Conservation (phyloP, 2,888 invertebrate species). For the Coleophora deauratella region DNA sequence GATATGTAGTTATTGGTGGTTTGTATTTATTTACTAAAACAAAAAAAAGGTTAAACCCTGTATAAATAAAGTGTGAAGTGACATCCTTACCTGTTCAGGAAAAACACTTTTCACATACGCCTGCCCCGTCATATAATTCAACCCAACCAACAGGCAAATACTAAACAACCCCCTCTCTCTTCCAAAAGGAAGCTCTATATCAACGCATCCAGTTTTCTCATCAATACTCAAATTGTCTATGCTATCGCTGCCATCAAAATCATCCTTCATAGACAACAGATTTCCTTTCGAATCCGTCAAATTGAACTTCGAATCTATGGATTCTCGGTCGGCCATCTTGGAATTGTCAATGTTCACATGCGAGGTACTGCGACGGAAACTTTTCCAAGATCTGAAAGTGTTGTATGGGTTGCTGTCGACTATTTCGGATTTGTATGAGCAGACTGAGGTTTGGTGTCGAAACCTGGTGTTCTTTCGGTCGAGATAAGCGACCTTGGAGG, state of each 20-base stretch:
- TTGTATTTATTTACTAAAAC: too few relatives aligned
- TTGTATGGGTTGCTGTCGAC: constrained; percentile 47
- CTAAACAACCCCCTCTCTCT: constrained; percentile 74
- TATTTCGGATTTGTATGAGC: constrained; percentile 51
- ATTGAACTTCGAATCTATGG: constrained; percentile 45
- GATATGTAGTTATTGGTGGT: too few relatives aligned
- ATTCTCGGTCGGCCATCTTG: constrained; percentile 34
- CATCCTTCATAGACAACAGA: constrained; percentile 39
- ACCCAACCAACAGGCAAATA: constrained; percentile 79
- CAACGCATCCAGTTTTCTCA: constrained; percentile 57
- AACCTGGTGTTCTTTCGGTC: constrained; percentile 44
- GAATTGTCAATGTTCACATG: constrained; percentile 42
- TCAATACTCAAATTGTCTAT: constrained; percentile 49
- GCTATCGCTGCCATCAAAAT: constrained; percentile 30
- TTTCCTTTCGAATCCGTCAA: constrained; percentile 48
- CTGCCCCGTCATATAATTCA: constrained; percentile 76
- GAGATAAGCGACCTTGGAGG: constrained; percentile 67
- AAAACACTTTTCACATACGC: constrained; percentile 82
- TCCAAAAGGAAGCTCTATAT: constrained; percentile 48
- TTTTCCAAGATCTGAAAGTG: constrained; percentile 65
- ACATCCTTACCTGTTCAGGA: constrained; percentile 77
- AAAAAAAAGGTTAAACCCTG: too few relatives aligned
- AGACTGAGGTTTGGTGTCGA: constrained; percentile 56
- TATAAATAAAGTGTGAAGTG: too few relatives aligned
- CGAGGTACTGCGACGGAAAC: constrained; percentile 43